phyloP scores from a whole-genome alignment of 2,113 vertebrate genomes.

The Ivindomyrus marchei region DNA sequence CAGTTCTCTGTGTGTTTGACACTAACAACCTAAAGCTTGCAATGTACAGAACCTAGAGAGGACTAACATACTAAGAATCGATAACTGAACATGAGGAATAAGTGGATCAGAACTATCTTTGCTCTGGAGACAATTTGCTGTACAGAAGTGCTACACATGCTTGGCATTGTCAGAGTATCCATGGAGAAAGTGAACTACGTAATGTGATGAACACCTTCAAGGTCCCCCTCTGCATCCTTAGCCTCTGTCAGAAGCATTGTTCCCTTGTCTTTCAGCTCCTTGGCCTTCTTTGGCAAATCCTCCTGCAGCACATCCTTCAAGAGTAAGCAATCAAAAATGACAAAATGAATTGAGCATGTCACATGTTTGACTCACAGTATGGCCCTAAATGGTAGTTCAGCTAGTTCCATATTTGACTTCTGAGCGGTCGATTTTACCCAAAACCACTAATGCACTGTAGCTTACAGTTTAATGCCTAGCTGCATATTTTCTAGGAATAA shows the following conservation, averaged over 20 bases:
- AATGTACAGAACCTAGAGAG: not conserved
- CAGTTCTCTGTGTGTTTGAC: not conserved
- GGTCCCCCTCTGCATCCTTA: slow-evolving; percentile 46
- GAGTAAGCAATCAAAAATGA: not conserved
- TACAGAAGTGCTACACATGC: not conserved
- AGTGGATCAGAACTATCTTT: not conserved
- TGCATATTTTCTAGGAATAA: not conserved
- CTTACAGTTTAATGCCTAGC: not conserved
- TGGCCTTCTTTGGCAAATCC: slow-evolving; percentile 67
- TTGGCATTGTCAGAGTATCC: not conserved
- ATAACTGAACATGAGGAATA: not conserved
- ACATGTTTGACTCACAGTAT: not conserved
- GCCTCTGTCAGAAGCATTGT: slow-evolving; percentile 57
- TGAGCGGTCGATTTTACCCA: not conserved
- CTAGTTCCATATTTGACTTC: not conserved
- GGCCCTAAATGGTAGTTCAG: not conserved
- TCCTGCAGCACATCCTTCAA: slow-evolving; percentile 71
- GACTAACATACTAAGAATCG: not conserved
- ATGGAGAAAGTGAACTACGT: not conserved
- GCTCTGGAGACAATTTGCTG: not conserved
- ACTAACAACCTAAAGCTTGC: not conserved
- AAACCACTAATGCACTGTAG: not conserved
- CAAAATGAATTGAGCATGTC: not conserved
- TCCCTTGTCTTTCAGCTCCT: slow-evolving; percentile 61
- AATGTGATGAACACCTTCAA: slow-evolving; percentile 58